Conservation (phyloP, 1,140 invertebrate genomes). For the Hyles euphorbiae region DNA sequence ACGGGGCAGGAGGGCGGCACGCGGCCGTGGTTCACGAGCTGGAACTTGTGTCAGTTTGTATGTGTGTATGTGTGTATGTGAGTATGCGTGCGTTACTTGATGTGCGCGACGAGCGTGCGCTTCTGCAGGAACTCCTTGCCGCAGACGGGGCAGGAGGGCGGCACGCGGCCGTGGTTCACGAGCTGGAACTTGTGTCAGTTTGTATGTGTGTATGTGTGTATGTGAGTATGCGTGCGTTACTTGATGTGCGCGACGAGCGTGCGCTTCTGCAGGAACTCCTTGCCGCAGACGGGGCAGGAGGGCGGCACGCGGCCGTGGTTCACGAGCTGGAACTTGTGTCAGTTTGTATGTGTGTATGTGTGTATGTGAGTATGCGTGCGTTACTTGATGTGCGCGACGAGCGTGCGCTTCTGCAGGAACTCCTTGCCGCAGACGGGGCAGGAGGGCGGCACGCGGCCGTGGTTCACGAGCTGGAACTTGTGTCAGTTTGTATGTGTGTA, state of each 20-base stretch:
- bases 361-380: slow-evolving; percentile 6
- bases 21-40: slow-evolving; percentile 87
- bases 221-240: slow-evolving; percentile 47
- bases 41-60: no score
- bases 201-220: no score
- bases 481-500: no score
- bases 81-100: slow-evolving; percentile 76
- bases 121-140: slow-evolving; percentile 91
- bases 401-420: slow-evolving; percentile 87
- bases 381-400: slow-evolving; percentile 85
- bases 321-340: slow-evolving; percentile 89
- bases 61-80: no score
- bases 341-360: no score
- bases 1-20: slow-evolving; percentile 87
- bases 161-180: slow-evolving; percentile 87
- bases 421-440: slow-evolving; percentile 89
- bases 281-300: slow-evolving; percentile 86
- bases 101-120: slow-evolving; percentile 85
- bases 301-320: slow-evolving; percentile 89
- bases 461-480: slow-evolving; percentile 90
- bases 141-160: slow-evolving; percentile 87
- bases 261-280: slow-evolving; percentile 89
- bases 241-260: slow-evolving; percentile 87
- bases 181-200: slow-evolving; percentile 91
- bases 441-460: slow-evolving; percentile 86